These are phyloP conservation scores for Scolanthus callimorphus DNA, from an alignment of 92 coral and sea anemone species.

Conservation along the genomic window DNA sequence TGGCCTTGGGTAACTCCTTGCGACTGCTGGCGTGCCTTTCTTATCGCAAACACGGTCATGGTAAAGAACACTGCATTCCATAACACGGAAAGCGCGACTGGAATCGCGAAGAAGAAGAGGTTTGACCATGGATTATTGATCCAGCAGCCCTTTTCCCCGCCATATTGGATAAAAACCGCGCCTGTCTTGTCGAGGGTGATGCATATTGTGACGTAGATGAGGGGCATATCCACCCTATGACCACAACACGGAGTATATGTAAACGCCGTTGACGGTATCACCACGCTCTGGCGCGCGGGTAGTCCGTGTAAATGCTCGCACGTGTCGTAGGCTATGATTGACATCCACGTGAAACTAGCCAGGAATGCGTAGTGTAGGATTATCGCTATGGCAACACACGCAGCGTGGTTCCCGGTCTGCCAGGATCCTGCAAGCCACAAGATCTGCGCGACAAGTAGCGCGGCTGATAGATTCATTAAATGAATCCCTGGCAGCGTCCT, in stretches of 20 bases:
- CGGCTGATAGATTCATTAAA: conserved; percentile 23
- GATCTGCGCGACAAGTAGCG: conserved; percentile 18
- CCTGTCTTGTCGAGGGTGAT: conserved; percentile 48
- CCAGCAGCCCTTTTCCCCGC: conserved; percentile 50
- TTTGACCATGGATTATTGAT: conserved; percentile 25
- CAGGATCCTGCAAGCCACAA: conserved; percentile 39
- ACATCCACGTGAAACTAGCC: conserved; percentile 51
- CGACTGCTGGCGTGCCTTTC: conserved; percentile 18
- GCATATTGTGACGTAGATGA: conserved; percentile 18
- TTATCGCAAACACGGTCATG: conserved; percentile 25
- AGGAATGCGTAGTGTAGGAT: conserved; percentile 34
- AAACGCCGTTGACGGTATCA: conserved; percentile 16
- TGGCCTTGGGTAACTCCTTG: conserved; percentile 9
- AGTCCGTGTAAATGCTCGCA: too few species aligned
- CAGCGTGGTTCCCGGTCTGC: conserved; percentile 1
- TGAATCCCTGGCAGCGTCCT: conserved; percentile 51
- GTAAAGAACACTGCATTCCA: conserved; percentile 24
- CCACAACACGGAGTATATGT: conserved; percentile 19
- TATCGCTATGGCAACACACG: conserved; percentile 27
- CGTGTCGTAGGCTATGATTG: conserved; percentile 45
- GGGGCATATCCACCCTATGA: conserved; percentile 47
- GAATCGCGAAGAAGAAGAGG: conserved; percentile 25
- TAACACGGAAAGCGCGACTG: conserved; percentile 21
- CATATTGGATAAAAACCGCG: conserved; percentile 31
- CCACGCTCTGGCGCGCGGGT: background rate